Percentiles rank a stretch among this genome's conserved stretches.
These are phyloP conservation scores for Diaphora mendica DNA, from an alignment of 2,888 invertebrate genomes.

Conservation along the genomic window DNA sequence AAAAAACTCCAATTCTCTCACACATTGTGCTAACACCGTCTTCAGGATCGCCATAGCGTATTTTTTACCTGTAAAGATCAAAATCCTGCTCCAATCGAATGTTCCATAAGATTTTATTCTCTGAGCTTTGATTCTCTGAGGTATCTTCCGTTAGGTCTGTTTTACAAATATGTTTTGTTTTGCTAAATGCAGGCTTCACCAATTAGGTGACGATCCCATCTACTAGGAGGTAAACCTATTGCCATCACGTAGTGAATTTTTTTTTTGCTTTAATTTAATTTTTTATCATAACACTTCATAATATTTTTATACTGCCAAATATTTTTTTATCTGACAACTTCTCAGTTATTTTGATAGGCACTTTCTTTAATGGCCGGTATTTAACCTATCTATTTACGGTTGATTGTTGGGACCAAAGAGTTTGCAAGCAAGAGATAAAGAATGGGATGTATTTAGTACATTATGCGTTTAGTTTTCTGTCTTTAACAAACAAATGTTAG, in stretches of 20 bases:
- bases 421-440: neutral
- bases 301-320: neutral
- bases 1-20: conserved; percentile 62
- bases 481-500: no score
- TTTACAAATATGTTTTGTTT: neutral
- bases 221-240: conserved; percentile 8
- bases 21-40: conserved; percentile 62
- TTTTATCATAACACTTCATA: neutral
- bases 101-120: neutral
- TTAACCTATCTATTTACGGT: neutral
- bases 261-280: conserved; percentile 3
- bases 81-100: neutral
- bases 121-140: neutral
- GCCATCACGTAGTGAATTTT: conserved; percentile 9
- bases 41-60: conserved; percentile 71
- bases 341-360: neutral
- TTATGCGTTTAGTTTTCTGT: no score
- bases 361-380: neutral
- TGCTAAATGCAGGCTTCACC: conserved; percentile 10
- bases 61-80: conserved; percentile 64
- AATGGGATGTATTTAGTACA: neutral
- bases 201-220: conserved; percentile 1
- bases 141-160: no score
- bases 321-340: conserved; percentile 1
- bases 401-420: neutral